Conservation (phyloP, 2,113 vertebrate genomes). For the Leptocoma aspasia region DNA sequence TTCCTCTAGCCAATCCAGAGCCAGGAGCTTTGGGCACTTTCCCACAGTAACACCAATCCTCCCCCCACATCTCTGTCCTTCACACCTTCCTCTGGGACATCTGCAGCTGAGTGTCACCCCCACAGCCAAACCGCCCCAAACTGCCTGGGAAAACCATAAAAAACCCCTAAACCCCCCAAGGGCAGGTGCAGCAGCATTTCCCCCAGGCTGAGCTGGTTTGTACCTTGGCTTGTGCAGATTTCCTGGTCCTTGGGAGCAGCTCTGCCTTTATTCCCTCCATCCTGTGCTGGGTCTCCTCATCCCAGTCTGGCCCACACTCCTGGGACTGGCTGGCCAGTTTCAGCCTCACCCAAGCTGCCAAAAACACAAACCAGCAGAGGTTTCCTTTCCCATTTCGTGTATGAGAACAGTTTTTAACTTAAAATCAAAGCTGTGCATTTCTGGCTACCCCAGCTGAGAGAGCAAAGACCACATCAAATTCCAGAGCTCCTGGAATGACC, state of each 20-base stretch:
- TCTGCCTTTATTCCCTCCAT: slow-evolving; percentile 84
- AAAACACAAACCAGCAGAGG: slow-evolving; percentile 20
- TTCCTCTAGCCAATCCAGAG: neutral
- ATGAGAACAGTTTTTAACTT: accelerated
- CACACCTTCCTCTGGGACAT: neutral
- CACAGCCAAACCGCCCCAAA: neutral
- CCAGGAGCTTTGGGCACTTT: neutral
- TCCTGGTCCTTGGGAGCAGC: slow-evolving; percentile 68
- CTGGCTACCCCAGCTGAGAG: too few relatives aligned
- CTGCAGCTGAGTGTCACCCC: neutral
- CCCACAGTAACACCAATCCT: neutral
- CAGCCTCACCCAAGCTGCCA: slow-evolving; percentile 80
- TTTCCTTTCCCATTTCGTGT: neutral
- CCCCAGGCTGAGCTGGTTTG: neutral
- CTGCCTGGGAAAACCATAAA: neutral
- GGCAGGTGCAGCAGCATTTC: neutral
- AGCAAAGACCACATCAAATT: neutral
- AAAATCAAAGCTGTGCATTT: neutral
- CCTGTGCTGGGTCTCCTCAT: slow-evolving; percentile 73
- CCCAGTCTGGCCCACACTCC: slow-evolving; percentile 69
- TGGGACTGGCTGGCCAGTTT: slow-evolving; percentile 71
- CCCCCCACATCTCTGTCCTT: neutral
- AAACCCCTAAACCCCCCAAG: accelerated
- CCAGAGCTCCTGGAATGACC: neutral
- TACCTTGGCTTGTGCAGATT: slow-evolving; percentile 68